phyloP scores from a whole-genome alignment of 2,888 invertebrate species.

The Hipparchia sbordonii region DNA sequence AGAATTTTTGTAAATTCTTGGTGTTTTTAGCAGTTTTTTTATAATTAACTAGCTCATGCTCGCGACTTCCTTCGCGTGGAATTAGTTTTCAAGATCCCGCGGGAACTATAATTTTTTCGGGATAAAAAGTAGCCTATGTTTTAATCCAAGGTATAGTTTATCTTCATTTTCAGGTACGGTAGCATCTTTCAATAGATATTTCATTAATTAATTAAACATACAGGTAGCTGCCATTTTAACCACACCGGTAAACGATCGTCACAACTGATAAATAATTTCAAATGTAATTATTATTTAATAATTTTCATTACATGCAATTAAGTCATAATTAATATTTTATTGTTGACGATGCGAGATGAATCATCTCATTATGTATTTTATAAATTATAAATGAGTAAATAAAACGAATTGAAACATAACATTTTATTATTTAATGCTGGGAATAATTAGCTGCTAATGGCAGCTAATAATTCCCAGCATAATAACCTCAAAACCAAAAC shows the following conservation, averaged over 20 bases:
- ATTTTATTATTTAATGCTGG: background rate
- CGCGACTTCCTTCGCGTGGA: too few relatives aligned
- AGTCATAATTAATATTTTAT: background rate
- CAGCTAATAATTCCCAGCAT: too few relatives aligned
- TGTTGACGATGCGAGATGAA: slow-evolving; percentile 4
- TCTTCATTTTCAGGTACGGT: too few relatives aligned
- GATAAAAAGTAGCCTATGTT: too few relatives aligned
- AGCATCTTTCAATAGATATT: background rate
- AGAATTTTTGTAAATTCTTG: too few relatives aligned
- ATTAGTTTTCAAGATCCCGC: too few relatives aligned
- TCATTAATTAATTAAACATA: background rate
- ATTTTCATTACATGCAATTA: slow-evolving; percentile 3
- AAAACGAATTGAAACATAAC: background rate
- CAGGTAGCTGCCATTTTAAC: background rate
- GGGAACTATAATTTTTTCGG: too few relatives aligned
- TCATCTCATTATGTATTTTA: background rate
- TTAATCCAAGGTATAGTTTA: too few relatives aligned
- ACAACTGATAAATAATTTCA: background rate
- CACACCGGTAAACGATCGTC: background rate
- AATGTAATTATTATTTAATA: background rate
- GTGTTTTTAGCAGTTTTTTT: too few relatives aligned
- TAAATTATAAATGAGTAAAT: background rate
- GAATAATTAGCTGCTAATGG: too few relatives aligned
- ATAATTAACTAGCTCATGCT: too few relatives aligned
- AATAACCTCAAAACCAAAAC: too few relatives aligned